Evolutionary conservation across 2,113 vertebrate genomes (phyloP), one percentile per base, ranked within the genome.

Genomic region (Paralichthys olivaceus): DNA sequence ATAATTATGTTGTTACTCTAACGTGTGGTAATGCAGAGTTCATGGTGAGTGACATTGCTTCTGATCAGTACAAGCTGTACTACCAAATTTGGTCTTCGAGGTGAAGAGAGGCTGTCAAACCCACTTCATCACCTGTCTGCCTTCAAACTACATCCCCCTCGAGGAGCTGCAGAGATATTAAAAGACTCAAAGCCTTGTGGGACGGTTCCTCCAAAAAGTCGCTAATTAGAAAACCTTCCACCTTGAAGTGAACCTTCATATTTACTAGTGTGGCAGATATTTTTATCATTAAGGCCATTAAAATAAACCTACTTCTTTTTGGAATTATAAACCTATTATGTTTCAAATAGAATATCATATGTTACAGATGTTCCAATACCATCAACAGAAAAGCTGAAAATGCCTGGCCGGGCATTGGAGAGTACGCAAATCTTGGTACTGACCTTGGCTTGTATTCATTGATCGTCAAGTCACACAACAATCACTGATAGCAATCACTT

Each of bases 11-110:
- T 7, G 25, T 60, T 55, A 55, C 32, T 49, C 58, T 54, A 65
- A 56, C 26, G 26, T 29, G 47, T 53, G 28, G 40, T 32, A 49
- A 55, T 14, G 28, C 28, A 3, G 53, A 59, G 17, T 22, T 65
- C 13, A 47, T 25, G 11, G 7, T 23, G 28, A 66, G 23, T 49
- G 54, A 58, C 37, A 54, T 69, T 11, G 22, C 59, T 34, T 2
- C 9, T 58, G 47, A 22, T 60, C 58, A 56, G 64, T 23, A 76
- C 29, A 47, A 71, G 57, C 77, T 79, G 15, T 65, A 67, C 61
- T 67, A 79, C 85, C 84, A 87, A 88, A 89, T 84, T 79, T 88
- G 87, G 89, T 75, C 54, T 2, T 61, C 2, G 40, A 64, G 68
- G 65, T 76, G 40, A 74, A 72, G 17, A 40, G 34, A 69, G 19